Evolutionary conservation across 2,113 vertebrate genomes (phyloP).

Genomic region (Eonycteris spelaea): DNA sequence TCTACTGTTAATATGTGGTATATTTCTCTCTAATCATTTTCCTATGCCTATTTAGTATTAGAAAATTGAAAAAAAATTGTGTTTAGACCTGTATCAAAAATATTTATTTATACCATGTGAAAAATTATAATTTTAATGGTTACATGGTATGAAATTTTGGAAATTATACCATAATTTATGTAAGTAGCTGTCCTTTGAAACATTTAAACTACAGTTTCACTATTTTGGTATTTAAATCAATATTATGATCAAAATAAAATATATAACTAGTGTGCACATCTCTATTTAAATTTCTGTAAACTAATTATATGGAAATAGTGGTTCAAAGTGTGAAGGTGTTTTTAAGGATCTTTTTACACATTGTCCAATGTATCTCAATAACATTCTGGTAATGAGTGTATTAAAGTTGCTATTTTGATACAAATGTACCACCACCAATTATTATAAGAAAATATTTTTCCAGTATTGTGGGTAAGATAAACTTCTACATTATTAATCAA

Average conservation of each 20-base stretch:
- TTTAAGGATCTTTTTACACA: background rate
- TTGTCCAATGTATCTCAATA: background rate
- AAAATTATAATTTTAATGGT: background rate
- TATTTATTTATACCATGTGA: background rate
- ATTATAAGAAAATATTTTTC: slow-evolving; percentile 1
- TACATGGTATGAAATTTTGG: background rate
- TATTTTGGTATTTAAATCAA: background rate
- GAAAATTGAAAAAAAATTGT: background rate
- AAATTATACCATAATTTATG: background rate
- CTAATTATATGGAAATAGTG: background rate
- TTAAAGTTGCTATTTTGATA: background rate
- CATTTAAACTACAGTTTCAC: background rate
- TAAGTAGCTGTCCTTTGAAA: background rate
- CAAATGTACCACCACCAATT: background rate
- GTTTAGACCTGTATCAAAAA: background rate
- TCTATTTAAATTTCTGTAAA: background rate
- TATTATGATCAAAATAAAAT: background rate
- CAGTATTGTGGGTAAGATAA: background rate
- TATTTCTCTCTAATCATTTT: background rate
- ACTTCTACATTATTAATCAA: background rate
- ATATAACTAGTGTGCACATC: background rate
- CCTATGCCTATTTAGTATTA: background rate
- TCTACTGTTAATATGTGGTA: background rate
- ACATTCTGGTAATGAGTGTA: background rate
- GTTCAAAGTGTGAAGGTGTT: background rate